Conservation (phyloP, 2,797 vertebrate genomes). For the Siniperca obscura region DNA sequence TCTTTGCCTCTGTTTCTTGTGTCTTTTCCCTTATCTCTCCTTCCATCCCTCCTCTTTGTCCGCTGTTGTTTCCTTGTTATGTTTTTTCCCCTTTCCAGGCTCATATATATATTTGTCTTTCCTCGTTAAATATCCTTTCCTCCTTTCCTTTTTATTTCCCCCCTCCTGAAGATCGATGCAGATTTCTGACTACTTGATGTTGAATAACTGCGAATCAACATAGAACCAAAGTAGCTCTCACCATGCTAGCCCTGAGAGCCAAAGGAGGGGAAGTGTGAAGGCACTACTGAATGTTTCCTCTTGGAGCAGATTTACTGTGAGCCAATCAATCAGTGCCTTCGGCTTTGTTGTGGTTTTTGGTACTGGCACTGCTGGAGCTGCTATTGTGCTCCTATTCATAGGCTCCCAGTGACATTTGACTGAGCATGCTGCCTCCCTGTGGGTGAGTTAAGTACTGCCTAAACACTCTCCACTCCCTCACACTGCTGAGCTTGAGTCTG, state of each 20-base stretch:
- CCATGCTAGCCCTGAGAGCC: constrained; percentile 25
- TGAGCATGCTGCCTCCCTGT: constrained; percentile 71
- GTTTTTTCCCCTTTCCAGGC: constrained; percentile 28
- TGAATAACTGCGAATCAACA: constrained; percentile 54
- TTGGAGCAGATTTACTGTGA: constrained; percentile 55
- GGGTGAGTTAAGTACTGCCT: constrained; percentile 52
- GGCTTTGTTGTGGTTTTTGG: constrained; percentile 62
- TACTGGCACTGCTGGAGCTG: constrained; percentile 46
- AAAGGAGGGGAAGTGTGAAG: constrained; percentile 45
- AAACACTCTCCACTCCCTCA: constrained; percentile 3
- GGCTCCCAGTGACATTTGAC: constrained; percentile 30
- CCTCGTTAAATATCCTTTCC: constrained; percentile 42
- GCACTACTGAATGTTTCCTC: constrained; percentile 64
- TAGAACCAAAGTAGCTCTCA: constrained; percentile 47
- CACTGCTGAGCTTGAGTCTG: not conserved
- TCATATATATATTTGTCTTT: constrained; percentile 40
- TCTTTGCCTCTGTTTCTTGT: constrained; percentile 43
- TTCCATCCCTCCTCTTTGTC: constrained; percentile 50
- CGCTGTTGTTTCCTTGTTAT: constrained; percentile 53
- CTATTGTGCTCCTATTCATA: constrained; percentile 45
- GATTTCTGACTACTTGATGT: constrained; percentile 39
- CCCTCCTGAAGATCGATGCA: constrained; percentile 35
- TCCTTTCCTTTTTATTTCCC: constrained; percentile 47
- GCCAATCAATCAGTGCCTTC: constrained; percentile 58
- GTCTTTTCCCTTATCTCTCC: constrained; percentile 63